Evolutionary conservation across 2,113 vertebrate genomes (phyloP).

Genomic region (Poicephalus gulielmi): DNA sequence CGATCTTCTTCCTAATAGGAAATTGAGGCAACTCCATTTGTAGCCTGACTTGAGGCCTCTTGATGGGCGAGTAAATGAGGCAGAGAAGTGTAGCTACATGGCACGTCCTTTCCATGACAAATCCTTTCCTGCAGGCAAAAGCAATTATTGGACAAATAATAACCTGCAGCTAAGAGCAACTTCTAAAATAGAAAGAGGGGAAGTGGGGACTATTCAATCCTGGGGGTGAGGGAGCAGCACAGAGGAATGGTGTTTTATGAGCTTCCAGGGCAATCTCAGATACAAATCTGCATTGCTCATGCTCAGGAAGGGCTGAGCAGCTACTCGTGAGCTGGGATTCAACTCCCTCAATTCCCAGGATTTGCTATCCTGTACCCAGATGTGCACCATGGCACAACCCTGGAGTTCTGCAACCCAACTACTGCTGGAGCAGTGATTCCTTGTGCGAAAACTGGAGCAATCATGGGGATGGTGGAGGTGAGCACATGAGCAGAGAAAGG

Average conservation of each 20-base stretch:
- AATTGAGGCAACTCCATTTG: not conserved
- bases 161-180: not conserved
- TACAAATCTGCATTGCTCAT: not conserved
- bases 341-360: not conserved
- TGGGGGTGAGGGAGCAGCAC: not conserved
- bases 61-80: not conserved
- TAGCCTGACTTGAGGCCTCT: not conserved
- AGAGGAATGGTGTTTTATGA: not conserved
- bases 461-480: not conserved
- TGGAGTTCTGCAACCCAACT: not conserved
- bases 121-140: conserved; percentile 24
- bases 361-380: not conserved
- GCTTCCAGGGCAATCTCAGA: not conserved
- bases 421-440: not conserved
- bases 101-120: not conserved
- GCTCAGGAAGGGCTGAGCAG: not conserved
- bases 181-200: not conserved
- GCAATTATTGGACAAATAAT: conserved; percentile 26
- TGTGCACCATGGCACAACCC: not conserved
- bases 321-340: accelerated
- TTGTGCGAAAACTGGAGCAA: not conserved
- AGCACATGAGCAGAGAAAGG: not conserved
- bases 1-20: not conserved
- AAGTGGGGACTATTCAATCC: not conserved
- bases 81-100: not conserved